These are phyloP conservation scores for Ammospiza nelsoni DNA, from an alignment of 2,113 vertebrate species.

Conservation along the genomic window DNA sequence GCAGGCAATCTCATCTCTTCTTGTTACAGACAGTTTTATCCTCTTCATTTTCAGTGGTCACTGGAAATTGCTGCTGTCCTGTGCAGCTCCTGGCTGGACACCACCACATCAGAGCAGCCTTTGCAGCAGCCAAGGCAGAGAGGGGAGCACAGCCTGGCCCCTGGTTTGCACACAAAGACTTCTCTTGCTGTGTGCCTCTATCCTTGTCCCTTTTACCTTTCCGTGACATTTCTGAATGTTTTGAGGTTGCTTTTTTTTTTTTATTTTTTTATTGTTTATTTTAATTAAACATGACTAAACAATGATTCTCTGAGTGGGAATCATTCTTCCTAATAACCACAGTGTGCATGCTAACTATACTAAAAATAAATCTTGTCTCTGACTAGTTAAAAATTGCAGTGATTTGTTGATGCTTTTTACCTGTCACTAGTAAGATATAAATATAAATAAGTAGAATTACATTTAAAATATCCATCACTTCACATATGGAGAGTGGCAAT, in stretches of 20 bases:
- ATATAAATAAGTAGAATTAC: slow-evolving; percentile 75
- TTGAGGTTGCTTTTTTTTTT: neutral
- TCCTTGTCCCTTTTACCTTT: slow-evolving; percentile 8
- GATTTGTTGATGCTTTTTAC: slow-evolving; percentile 76
- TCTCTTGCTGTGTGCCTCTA: neutral
- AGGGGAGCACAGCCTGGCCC: neutral
- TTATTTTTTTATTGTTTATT: neutral
- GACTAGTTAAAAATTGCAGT: slow-evolving; percentile 68
- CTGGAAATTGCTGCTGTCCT: neutral
- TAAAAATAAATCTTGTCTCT: slow-evolving; percentile 65
- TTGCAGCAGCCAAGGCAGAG: neutral
- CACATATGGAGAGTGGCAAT: slow-evolving; percentile 72
- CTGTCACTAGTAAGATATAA: slow-evolving; percentile 72
- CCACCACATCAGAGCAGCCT: neutral
- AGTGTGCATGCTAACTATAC: slow-evolving; percentile 49
- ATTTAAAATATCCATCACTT: slow-evolving; percentile 76
- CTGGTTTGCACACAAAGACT: neutral
- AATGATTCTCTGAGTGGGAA: slow-evolving; percentile 67
- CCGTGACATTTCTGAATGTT: slow-evolving; percentile 25
- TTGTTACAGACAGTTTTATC: neutral
- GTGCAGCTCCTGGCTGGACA: neutral
- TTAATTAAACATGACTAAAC: slow-evolving; percentile 71
- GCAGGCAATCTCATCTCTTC: neutral
- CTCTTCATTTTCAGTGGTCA: neutral
- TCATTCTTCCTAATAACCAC: slow-evolving; percentile 65